Base-by-base conservation (phyloP, 2,888 invertebrate species). In the Physocephala rufipes region DNA sequence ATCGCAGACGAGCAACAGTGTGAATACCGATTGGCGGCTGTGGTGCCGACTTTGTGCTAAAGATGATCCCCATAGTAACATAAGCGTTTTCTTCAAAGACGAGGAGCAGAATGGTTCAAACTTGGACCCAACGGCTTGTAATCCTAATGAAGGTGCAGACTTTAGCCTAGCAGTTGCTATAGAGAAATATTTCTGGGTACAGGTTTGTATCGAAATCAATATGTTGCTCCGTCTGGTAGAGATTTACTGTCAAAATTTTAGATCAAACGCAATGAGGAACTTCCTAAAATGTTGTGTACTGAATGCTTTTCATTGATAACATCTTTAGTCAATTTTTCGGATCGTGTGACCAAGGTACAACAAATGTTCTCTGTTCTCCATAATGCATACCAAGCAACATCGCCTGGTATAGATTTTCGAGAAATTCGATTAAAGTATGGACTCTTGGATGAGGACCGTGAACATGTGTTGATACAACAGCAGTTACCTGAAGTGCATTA, bases 1-100 rank as follows among this genome's bases (percentile, higher is more conserved):
- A 49, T n/a, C 49, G 2, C 49, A 49, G 28, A 4, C 59, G 16
- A 3, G 26, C 24, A 62, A 62, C 21, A 43, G 2, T 36, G 12
- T 7, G 19, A 62, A 4, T 13, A 26, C 58, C 13, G 62, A 78
- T 55, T 82, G 82, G 82, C 76, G 70, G 15, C 72, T 71, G 12
- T 82, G 82, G 82, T 82, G 82, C 74, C 79, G 82, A 1, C 78
- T 82, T 0, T 82, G 82, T 69, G 82, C 82, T 30, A 79, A 80
- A 58, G 80, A 81, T 19, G 82, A 82, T 70, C 13, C 67, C 0
- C 74, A 74, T 36, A 76, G 79, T 9, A 83, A 81, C 47, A 78
- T 82, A 1, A 81, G 82, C 70, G 78, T 82, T 13, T 78, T 80
- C 19, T 67, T 80, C 0, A 79, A 80, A 21, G 75, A 78, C 43